Evolutionary conservation across 2,113 vertebrate genomes (phyloP), one percentile per base, ranked within the genome.

Genomic region (Syngnathus typhle): DNA sequence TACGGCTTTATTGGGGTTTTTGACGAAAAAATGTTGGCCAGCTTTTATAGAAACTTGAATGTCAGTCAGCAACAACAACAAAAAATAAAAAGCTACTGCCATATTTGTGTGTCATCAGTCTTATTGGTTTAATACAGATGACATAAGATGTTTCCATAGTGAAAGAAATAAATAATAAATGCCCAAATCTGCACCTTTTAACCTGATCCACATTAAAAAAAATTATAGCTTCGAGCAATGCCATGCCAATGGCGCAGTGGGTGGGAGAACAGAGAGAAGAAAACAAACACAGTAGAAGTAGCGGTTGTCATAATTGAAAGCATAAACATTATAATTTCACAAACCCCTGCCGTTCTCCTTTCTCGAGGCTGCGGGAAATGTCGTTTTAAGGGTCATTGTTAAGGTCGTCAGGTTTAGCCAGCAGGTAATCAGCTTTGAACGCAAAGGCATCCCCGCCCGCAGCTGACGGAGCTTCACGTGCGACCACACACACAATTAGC

Each of bases 401-500:
- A 16, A 68, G 87, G 81, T 88, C 78, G 77, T 52, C 62, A 66
- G 52, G 74, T 78, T 81, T 66, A 76, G 66, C 60, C 13, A 36
- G 55, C 55, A 36, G 55, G 71, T 85, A 86, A 88, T 89, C 86
- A 88, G 49, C 60, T 77, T 76, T 72, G 67, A 71, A 84, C 64
- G 77, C 59, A 74, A 69, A 68, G 64, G 36, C 74, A 70, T 75
- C 68, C 72, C 69, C 63, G 44, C 72, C 69, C 63, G 44, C 66
- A 81, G 60, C 54, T 70, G 78, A 86, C 63, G 60, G 54, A 65
- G 71, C 66, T 67, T 88, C 67, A 65, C 56, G 64, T 36, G 23
- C 60, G 73, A 62, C 67, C 68, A 71, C 55, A 49, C 51, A 65
- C 51, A 65, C 49, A 61, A 59, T 49, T 36, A 65, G 37, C 52